Conservation (phyloP, 2,797 vertebrate species). For the Liparis tanakae region DNA sequence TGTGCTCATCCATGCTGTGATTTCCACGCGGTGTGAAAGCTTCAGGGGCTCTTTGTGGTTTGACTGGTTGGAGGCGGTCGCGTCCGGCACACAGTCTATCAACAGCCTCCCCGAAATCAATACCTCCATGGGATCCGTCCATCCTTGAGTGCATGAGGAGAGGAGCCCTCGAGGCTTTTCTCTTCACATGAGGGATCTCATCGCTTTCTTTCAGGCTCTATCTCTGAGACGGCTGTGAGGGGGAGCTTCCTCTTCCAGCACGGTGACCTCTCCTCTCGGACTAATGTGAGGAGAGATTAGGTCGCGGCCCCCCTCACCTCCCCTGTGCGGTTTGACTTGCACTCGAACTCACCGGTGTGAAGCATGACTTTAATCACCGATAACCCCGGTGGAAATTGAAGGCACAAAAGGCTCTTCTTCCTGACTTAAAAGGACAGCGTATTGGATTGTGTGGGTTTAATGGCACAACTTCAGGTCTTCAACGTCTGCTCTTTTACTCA, state of each 20-base stretch:
- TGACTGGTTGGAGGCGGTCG: conserved; percentile 28
- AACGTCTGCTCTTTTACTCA: neutral
- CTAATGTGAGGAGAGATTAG: conserved; percentile 38
- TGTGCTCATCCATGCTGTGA: conserved; percentile 44
- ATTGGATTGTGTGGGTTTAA: neutral
- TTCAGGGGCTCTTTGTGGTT: conserved; percentile 43
- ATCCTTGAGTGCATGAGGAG: conserved; percentile 19
- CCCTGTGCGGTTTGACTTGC: conserved; percentile 42
- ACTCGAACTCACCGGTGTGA: conserved; percentile 32
- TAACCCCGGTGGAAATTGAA: conserved; percentile 42
- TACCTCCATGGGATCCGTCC: conserved; percentile 39
- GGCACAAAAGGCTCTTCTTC: conserved; percentile 26
- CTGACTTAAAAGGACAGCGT: conserved; percentile 7
- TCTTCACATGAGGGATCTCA: conserved; percentile 36
- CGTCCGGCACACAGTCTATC: conserved; percentile 30
- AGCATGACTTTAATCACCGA: conserved; percentile 54
- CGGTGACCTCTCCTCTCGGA: conserved; percentile 39
- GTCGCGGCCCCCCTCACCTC: conserved; percentile 22
- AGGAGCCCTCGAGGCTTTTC: conserved; percentile 38
- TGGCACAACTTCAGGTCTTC: neutral
- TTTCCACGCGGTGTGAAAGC: conserved; percentile 43
- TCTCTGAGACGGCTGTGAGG: conserved; percentile 16
- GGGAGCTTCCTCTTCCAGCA: conserved; percentile 21
- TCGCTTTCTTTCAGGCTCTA: conserved; percentile 33
- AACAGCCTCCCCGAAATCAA: conserved; percentile 50